phyloP scores from a whole-genome alignment of 2,797 vertebrate genomes.

The Prunella strophiata region DNA sequence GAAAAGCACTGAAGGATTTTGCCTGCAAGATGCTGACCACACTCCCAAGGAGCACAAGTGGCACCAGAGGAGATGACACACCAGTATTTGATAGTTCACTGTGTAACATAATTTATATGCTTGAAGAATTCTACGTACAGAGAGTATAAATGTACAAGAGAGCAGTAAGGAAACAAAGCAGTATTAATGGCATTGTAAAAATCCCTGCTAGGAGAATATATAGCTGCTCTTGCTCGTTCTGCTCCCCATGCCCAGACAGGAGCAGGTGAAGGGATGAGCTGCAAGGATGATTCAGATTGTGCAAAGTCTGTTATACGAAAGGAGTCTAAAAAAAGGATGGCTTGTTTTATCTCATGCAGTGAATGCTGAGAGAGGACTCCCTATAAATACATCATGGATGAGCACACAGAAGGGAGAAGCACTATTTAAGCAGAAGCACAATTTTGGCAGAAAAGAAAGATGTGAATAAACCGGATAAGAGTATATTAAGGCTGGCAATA shows the following conservation, averaged over 20 bases:
- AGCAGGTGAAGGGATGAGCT: constrained; percentile 25
- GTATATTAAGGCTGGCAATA: background rate
- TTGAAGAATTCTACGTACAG: background rate
- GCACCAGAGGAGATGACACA: constrained; percentile 2
- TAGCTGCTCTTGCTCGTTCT: background rate
- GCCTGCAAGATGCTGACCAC: constrained; percentile 46
- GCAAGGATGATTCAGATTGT: constrained; percentile 16
- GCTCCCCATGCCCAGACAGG: background rate
- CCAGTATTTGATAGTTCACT: background rate
- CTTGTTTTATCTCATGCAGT: constrained; percentile 46
- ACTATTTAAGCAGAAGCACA: constrained; percentile 40
- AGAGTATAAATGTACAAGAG: background rate
- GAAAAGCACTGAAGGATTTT: constrained; percentile 36
- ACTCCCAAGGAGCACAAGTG: background rate
- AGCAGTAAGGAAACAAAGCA: constrained; percentile 8
- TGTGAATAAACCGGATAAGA: constrained; percentile 38
- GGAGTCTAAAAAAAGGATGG: constrained; percentile 33
- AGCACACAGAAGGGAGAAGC: constrained; percentile 49
- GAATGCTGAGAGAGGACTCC: constrained; percentile 49
- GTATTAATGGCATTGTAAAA: constrained; percentile 11
- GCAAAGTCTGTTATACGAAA: constrained; percentile 30
- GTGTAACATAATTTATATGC: background rate
- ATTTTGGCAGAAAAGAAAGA: constrained; percentile 41
- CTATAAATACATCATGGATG: constrained; percentile 57
- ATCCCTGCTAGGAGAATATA: background rate